Evolutionary conservation across 2,888 invertebrate genomes (phyloP).

Genomic region (Morinoia aosen): DNA sequence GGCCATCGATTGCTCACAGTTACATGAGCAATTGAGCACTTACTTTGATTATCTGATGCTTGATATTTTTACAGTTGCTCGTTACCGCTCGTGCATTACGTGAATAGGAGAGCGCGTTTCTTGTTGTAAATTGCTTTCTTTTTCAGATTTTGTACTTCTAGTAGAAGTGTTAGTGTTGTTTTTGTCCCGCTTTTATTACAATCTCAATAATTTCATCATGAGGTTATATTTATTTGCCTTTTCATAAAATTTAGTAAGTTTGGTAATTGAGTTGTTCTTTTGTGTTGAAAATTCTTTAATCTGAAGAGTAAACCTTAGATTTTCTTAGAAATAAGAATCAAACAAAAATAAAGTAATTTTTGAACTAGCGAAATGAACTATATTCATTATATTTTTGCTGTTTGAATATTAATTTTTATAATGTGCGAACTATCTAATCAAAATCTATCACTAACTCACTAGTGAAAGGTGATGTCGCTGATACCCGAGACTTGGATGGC

Average conservation of each 20-base stretch:
- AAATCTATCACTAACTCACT: too few species aligned
- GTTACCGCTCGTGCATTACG: background rate
- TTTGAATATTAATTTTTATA: background rate
- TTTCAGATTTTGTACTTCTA: too few species aligned
- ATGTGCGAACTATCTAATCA: background rate
- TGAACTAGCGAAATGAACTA: background rate
- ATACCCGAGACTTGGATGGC: background rate
- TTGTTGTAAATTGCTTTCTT: too few species aligned
- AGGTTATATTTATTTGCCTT: background rate
- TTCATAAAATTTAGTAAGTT: background rate
- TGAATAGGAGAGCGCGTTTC: background rate
- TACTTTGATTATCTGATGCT: too few species aligned
- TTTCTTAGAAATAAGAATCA: background rate
- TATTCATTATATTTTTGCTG: background rate
- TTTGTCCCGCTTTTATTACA: too few species aligned
- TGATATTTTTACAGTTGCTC: too few species aligned
- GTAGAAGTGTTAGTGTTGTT: too few species aligned
- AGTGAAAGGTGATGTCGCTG: background rate
- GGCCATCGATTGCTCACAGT: background rate
- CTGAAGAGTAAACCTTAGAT: background rate
- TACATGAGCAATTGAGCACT: too few species aligned
- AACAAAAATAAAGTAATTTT: background rate
- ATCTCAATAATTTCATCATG: too few species aligned
- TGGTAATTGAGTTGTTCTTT: background rate
- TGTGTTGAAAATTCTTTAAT: background rate